phyloP scores from a whole-genome alignment of 2,113 vertebrate species.

The Stictonetta naevosa region DNA sequence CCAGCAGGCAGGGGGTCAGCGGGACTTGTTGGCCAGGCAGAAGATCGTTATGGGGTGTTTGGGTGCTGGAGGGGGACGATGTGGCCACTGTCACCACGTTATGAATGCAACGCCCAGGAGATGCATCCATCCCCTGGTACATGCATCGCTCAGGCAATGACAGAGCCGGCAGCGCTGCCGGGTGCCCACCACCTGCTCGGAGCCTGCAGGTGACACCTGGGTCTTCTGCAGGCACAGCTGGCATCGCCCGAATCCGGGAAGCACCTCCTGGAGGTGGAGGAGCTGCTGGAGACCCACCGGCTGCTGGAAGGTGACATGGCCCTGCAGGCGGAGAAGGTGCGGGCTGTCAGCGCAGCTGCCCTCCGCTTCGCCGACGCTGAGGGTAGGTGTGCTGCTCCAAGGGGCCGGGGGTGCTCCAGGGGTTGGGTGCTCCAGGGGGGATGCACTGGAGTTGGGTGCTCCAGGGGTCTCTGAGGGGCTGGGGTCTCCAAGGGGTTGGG shows the following conservation, averaged over 20 bases:
- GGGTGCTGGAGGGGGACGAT: not conserved
- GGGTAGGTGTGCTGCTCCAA: conserved; percentile 72
- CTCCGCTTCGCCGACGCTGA: conserved; percentile 87
- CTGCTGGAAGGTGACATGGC: conserved; percentile 91
- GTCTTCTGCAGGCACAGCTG: conserved; percentile 79
- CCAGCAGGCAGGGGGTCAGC: no score
- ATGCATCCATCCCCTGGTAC: not conserved
- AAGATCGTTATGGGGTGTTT: not conserved
- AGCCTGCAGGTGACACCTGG: not conserved
- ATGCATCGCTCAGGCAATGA: not conserved
- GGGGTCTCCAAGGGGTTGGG: not conserved
- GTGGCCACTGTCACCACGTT: not conserved
- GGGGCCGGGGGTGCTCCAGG: not conserved
- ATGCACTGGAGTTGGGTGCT: not conserved
- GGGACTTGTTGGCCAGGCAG: not conserved
- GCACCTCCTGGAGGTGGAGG: conserved; percentile 93
- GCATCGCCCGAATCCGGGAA: conserved; percentile 91
- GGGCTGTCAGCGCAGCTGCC: conserved; percentile 79
- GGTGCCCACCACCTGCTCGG: no score
- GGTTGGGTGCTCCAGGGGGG: not conserved
- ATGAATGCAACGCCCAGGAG: not conserved
- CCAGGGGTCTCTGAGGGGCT: not conserved
- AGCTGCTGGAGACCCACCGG: conserved; percentile 92
- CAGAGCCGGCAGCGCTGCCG: not conserved
- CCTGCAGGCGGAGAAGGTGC: conserved; percentile 89